phyloP scores from a whole-genome alignment of 2,888 invertebrate species.

The Pyralis farinalis region DNA sequence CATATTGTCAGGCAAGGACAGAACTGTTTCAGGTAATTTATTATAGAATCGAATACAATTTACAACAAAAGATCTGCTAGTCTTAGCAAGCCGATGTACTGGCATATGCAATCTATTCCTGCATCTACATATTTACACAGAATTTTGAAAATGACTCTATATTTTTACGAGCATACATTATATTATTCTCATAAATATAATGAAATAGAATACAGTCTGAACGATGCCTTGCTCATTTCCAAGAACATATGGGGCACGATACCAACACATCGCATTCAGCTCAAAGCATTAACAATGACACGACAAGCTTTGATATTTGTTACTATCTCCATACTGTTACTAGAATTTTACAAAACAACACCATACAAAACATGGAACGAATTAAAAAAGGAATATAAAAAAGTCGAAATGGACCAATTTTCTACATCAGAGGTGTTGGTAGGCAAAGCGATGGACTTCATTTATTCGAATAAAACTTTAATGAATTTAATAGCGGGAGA shows the following conservation, averaged over 20 bases:
- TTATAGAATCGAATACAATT: too few relatives aligned
- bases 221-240: constrained; percentile 11
- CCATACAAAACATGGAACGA: constrained; percentile 47
- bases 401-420: constrained; percentile 34
- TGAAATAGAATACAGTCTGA: constrained; percentile 9
- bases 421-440: constrained; percentile 45
- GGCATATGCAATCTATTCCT: too few relatives aligned
- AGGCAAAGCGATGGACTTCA: constrained; percentile 61
- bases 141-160: too few relatives aligned
- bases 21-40: too few relatives aligned
- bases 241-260: constrained; percentile 10
- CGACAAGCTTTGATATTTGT: constrained; percentile 24
- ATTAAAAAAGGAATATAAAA: constrained; percentile 35
- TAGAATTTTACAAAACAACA: constrained; percentile 28
- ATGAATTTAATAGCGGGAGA: constrained; percentile 63
- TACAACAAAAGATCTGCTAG: too few relatives aligned
- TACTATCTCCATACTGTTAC: constrained; percentile 23
- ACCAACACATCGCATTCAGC: constrained; percentile 10
- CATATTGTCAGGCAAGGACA: too few relatives aligned
- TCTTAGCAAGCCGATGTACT: too few relatives aligned
- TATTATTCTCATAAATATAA: too few relatives aligned
- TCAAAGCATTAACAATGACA: constrained; percentile 29
- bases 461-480: constrained; percentile 59
- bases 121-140: too few relatives aligned
- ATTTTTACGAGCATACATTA: too few relatives aligned